Percentiles rank a stretch among this genome's conserved stretches.
Conservation (phyloP, 2,113 vertebrate genomes). For the Puma concolor region DNA sequence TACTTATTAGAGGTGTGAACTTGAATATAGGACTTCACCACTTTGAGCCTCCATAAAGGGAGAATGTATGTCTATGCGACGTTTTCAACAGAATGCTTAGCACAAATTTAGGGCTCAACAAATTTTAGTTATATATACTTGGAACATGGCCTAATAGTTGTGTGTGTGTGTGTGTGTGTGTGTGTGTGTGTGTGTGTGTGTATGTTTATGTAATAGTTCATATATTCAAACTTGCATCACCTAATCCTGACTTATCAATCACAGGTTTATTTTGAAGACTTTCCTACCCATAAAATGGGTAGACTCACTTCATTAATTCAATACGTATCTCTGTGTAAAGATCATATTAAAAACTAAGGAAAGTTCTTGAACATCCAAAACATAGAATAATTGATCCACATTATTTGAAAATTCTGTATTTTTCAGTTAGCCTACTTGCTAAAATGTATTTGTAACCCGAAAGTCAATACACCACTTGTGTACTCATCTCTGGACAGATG, state of each 20-base stretch:
- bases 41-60: neutral
- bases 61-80: neutral
- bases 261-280: neutral
- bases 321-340: neutral
- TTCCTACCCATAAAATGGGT: neutral
- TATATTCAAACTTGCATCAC: neutral
- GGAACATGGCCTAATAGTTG: neutral
- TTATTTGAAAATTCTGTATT: neutral
- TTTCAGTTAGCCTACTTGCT: neutral
- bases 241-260: neutral
- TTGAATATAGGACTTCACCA: neutral
- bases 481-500: neutral
- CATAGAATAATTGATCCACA: neutral
- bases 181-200: neutral
- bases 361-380: neutral
- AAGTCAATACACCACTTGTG: neutral
- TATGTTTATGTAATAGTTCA: neutral
- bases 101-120: neutral
- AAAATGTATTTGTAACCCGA: neutral
- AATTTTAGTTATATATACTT: constrained; percentile 12
- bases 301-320: neutral
- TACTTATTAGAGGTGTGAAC: neutral
- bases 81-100: neutral
- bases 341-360: neutral
- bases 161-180: neutral